Evolutionary conservation across 1,140 invertebrate species (phyloP).

Genomic region (Andrena cerasifolii): DNA sequence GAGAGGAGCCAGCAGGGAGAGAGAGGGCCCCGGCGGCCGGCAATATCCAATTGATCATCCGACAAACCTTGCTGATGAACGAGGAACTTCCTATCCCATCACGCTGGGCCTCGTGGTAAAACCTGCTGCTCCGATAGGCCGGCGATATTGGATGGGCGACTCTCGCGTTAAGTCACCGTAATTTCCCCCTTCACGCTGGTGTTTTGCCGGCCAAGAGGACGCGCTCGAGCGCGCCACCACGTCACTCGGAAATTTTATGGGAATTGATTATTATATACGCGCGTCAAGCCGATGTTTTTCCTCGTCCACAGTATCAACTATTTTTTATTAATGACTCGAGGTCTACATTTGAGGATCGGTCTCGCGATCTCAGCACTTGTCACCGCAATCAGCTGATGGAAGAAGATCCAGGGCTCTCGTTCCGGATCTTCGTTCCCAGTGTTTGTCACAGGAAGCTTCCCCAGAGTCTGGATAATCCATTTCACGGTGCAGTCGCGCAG

Average conservation of each 20-base stretch:
- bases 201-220: neutral
- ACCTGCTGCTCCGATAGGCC: slow-evolving; percentile 36
- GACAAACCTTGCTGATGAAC: slow-evolving; percentile 75
- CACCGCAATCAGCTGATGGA: too few relatives aligned
- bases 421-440: too few relatives aligned
- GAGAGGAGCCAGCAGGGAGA: slow-evolving; percentile 24
- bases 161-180: neutral
- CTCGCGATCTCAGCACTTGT: too few relatives aligned
- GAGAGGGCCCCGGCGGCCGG: slow-evolving; percentile 68
- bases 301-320: too few relatives aligned
- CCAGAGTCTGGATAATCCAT: slow-evolving; percentile 15
- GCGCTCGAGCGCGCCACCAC: neutral
- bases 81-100: slow-evolving; percentile 70
- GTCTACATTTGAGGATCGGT: too few relatives aligned
- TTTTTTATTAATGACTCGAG: too few relatives aligned
- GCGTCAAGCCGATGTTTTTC: neutral
- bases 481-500: slow-evolving; percentile 15
- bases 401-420: too few relatives aligned
- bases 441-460: neutral
- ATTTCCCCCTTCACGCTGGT: neutral
- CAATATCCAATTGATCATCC: slow-evolving; percentile 79
- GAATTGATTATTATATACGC: neutral
- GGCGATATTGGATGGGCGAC: slow-evolving; percentile 8
- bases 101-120: slow-evolving; percentile 42
- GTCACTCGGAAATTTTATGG: neutral